phyloP scores from a whole-genome alignment of 2,888 invertebrate genomes.

The Cerastis rubricosa region DNA sequence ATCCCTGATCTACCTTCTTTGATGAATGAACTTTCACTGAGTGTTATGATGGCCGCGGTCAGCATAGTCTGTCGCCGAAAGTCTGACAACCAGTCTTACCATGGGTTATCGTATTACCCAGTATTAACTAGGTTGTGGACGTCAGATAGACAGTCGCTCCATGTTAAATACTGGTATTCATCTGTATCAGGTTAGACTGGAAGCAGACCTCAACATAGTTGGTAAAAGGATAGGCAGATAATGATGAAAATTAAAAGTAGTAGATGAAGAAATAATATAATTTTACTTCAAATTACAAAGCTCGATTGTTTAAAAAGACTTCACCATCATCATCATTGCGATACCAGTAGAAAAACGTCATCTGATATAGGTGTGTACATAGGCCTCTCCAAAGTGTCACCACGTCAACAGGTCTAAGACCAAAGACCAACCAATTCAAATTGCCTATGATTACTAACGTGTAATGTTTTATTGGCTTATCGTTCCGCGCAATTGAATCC shows the following conservation, averaged over 20 bases:
- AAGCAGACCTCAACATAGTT: too few relatives aligned
- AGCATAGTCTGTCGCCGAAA: background rate
- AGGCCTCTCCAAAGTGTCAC: background rate
- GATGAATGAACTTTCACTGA: background rate
- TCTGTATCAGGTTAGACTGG: too few relatives aligned
- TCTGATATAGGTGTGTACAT: background rate
- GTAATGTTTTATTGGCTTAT: conserved; percentile 36
- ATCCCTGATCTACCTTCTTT: background rate
- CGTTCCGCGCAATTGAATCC: conserved; percentile 20
- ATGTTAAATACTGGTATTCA: too few relatives aligned
- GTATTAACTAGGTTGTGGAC: too few relatives aligned
- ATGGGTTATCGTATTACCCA: too few relatives aligned
- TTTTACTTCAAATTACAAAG: conserved; percentile 3
- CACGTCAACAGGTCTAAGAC: background rate
- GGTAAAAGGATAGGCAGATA: too few relatives aligned
- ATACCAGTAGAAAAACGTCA: background rate
- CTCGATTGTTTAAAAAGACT: background rate
- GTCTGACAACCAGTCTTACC: too few relatives aligned
- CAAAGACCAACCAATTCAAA: conserved; percentile 49
- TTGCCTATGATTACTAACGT: conserved; percentile 40
- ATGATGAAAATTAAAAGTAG: background rate
- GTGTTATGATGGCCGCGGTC: background rate
- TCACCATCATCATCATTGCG: background rate
- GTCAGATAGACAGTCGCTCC: too few relatives aligned
- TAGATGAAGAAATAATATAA: background rate